Base-by-base conservation (phyloP, 2,888 invertebrate species). In the Acleris cristana region DNA sequence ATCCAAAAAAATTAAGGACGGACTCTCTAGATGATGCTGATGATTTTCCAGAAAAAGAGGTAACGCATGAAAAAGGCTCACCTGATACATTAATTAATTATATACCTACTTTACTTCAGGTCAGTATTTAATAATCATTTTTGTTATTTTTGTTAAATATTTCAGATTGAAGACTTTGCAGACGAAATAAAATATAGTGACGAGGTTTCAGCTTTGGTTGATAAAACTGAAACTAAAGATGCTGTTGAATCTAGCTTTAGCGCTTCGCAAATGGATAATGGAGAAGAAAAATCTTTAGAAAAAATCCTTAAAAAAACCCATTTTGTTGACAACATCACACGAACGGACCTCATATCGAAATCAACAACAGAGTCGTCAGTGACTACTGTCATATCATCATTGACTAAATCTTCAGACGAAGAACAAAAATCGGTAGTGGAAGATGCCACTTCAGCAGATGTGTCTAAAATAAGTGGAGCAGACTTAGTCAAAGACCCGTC, bases 1-100 rank as follows among this genome's bases (percentile, higher is more conserved):
- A 93, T 72, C 72, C 92, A 0, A 86, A 83, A 60, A 93, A 93
- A 81, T 78, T 93, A 30, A 84, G 92, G 53, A 93, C 93, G 0
- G 93, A 93, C 74, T 93, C 93, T 2, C 82, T 93, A 3, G 93
- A 93, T 71, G 93, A 93, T 64, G 93, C 93, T 34, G 93, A 93
- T 73, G 93, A 93, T 73, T 92, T 93, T 64, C 92, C 93, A 10
- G 93, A 93, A 77, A 93, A 89, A 83, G 93, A 93, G 82, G 93
- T 92, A 80, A 69, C 16, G 57, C 48, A 21, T 54, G 30, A 45
- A 30, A 16, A 58, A 45, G 52, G 56, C 34, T 34, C 10, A 2
- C 10, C 10, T 10, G 3, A 10, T 34, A 34, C 34, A 34, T 34
- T 34, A 10, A 34, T 34, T 34, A 34, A 34, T 34, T 34, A 0